Conservation (phyloP, 1,140 invertebrate species). For the Drosophila elegans region DNA sequence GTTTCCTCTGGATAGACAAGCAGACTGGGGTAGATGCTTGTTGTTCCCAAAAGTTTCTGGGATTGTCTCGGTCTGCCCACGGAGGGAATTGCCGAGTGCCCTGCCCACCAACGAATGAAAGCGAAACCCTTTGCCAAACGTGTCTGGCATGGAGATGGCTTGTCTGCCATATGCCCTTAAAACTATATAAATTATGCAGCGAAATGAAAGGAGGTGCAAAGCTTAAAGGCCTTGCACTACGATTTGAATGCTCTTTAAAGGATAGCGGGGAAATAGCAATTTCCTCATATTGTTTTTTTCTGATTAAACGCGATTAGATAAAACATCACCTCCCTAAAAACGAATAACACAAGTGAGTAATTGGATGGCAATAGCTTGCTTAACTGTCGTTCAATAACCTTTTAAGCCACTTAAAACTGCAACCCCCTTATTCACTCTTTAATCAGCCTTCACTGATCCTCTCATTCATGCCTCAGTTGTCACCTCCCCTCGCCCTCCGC, state of each 20-base stretch:
- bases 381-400: slow-evolving; percentile 3
- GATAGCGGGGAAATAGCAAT: neutral
- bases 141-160: slow-evolving; percentile 37
- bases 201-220: neutral
- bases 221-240: slow-evolving; percentile 3
- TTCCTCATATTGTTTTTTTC: neutral
- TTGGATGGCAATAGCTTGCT: slow-evolving; percentile 10
- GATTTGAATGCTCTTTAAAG: neutral
- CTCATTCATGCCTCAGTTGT: slow-evolving; percentile 32
- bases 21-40: slow-evolving; percentile 17
- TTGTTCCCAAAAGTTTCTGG: slow-evolving; percentile 27
- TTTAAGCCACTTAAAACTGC: slow-evolving; percentile 19
- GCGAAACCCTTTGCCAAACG: slow-evolving; percentile 48
- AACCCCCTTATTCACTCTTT: slow-evolving; percentile 15
- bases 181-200: slow-evolving; percentile 20
- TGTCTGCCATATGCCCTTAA: slow-evolving; percentile 22
- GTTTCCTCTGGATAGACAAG: slow-evolving; percentile 28
- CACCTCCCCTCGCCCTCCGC: neutral
- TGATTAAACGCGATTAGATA: neutral
- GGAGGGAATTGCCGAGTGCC: neutral
- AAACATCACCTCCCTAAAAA: neutral
- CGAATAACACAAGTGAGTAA: neutral
- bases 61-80: slow-evolving; percentile 13
- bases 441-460: slow-evolving; percentile 35
- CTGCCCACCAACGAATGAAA: slow-evolving; percentile 22